A percentile compares a stretch with the other conserved stretches of the same genome.
Evolutionary conservation across 1,140 invertebrate species (phyloP).

Genomic region (Macrosteles quadrilineatus): DNA sequence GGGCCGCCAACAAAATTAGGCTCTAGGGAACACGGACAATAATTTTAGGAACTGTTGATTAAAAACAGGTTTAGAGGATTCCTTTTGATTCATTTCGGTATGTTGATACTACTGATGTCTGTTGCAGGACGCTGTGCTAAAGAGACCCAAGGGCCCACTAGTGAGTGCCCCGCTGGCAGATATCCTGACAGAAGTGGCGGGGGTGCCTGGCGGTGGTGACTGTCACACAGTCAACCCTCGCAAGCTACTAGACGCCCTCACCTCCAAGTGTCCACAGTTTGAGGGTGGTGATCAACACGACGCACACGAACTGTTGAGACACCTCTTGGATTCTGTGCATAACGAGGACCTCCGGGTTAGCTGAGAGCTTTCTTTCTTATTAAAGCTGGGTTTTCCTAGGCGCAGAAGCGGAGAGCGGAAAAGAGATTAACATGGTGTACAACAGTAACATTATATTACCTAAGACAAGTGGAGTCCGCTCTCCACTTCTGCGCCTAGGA

Average conservation of each 20-base stretch:
- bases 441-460: too few relatives aligned
- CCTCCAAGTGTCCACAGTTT: conserved; percentile 78
- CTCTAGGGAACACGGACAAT: too few relatives aligned
- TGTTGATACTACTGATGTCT: not conserved
- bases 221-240: conserved; percentile 60
- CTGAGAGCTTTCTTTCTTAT: too few relatives aligned
- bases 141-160: conserved; percentile 66
- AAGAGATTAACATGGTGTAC: too few relatives aligned
- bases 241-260: conserved; percentile 73
- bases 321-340: conserved; percentile 83
- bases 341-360: conserved; percentile 57
- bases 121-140: conserved; percentile 59
- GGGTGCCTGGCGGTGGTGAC: not conserved
- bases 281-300: conserved; percentile 95
- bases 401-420: too few relatives aligned
- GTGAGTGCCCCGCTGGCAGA: conserved; percentile 63
- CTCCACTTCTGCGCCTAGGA: too few relatives aligned
- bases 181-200: conserved; percentile 54
- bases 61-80: too few relatives aligned
- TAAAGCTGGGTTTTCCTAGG: too few relatives aligned
- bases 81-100: too few relatives aligned
- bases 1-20: too few relatives aligned
- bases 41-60: too few relatives aligned
- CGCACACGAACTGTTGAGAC: conserved; percentile 89
- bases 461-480: too few relatives aligned